Base-by-base conservation (phyloP, 2,797 vertebrate species). In the Loris lydekkerianus region DNA sequence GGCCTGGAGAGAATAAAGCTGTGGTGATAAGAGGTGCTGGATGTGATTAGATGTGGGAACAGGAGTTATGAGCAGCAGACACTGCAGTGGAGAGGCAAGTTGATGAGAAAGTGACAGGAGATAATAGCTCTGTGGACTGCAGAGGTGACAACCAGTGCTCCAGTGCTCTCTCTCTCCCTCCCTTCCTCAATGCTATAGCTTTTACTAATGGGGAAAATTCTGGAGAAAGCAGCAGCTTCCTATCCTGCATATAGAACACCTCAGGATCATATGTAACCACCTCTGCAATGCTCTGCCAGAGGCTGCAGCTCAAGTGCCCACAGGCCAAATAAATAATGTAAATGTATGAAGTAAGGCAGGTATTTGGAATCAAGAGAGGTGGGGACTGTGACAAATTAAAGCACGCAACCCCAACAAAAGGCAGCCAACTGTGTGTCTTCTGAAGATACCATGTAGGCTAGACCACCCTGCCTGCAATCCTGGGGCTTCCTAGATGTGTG, bases 91-190 rank as follows among this genome's bases (percentile, higher is more conserved):
- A 69, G 58, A 72, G 65, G 69, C 7, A 7, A 63, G 81, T 15
- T 1, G 4, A 7, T 65, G 61, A 72, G 2, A 53, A 31, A 72
- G 78, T 3, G 18, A 67, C 83, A 77, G 80, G 18, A 23, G 69
- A 29, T 1, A 2, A 11, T 60, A 37, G 69, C 75, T 75, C 58
- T 58, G 60, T 17, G 65, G 65, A 40, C 75, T 53, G 46, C 3
- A 23, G 76, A 13, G 40, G 67, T 37, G 87, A 84, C 58, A 31
- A 63, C 43, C 65, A 89, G 49, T 4, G 49, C 49, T 53, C 49
- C 14, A 61, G 21, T 0, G 7, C 23, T 3, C 1, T 1, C 37
- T 17, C 21, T 17, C 14, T 10, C 23, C 7, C 3, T 58, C 2
- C 10, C 76, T 40, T 25, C 27, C 13, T 37, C 72, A 29, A 65